These are phyloP conservation scores for Glossosoma conforme DNA, from an alignment of 1,140 invertebrate species.

Conservation along the genomic window DNA sequence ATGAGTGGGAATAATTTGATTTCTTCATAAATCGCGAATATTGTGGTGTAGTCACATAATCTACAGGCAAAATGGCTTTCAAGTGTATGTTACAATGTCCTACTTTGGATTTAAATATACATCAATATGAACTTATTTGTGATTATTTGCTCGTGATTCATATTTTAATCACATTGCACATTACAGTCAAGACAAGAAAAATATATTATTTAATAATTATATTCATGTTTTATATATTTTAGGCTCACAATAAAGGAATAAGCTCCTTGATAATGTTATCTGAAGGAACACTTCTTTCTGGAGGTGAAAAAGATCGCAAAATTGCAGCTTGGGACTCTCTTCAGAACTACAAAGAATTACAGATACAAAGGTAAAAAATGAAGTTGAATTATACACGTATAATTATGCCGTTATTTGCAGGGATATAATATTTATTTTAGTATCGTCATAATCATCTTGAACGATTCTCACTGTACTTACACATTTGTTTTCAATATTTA, in stretches of 20 bases:
- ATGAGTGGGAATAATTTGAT: no score
- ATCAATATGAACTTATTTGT: slow-evolving; percentile 1
- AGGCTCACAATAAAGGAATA: slow-evolving; percentile 81
- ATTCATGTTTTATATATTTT: slow-evolving; percentile 15
- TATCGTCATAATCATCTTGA: neutral
- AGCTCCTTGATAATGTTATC: slow-evolving; percentile 81
- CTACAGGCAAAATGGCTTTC: no score
- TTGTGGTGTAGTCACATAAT: no score
- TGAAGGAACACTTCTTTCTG: slow-evolving; percentile 83
- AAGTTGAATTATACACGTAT: no score
- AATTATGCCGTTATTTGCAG: no score
- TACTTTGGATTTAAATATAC: no score
- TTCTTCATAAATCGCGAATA: no score
- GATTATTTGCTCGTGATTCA: no score
- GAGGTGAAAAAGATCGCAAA: slow-evolving; percentile 83
- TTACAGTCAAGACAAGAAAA: neutral
- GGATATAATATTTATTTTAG: no score
- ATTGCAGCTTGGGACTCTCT: slow-evolving; percentile 89
- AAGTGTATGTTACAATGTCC: no score
- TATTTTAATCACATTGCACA: no score
- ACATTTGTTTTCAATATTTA: neutral
- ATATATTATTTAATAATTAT: neutral
- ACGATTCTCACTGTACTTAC: neutral
- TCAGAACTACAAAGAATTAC: slow-evolving; percentile 88
- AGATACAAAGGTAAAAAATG: slow-evolving; percentile 86